These are phyloP conservation scores for Galeruca laticollis DNA, from an alignment of 2,888 invertebrate species.

Conservation along the genomic window DNA sequence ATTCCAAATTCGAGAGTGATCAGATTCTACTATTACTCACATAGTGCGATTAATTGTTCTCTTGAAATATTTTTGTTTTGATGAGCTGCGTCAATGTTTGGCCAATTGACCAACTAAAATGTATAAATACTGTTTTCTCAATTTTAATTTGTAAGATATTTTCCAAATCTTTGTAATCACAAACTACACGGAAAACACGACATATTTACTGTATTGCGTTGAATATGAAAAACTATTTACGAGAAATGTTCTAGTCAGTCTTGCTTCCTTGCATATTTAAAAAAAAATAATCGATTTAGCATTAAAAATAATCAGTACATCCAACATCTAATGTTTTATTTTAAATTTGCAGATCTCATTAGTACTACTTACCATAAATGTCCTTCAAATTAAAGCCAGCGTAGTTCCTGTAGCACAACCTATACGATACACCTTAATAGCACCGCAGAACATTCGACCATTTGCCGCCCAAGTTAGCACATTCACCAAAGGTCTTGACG, in stretches of 20 bases:
- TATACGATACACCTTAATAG: conserved; percentile 65
- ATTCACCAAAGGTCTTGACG: conserved; percentile 65
- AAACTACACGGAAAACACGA: no score
- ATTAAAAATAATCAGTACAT: not conserved
- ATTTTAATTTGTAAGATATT: not conserved
- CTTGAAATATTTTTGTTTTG: no score
- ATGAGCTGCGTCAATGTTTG: no score
- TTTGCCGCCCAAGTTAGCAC: conserved; percentile 74
- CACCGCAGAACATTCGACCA: conserved; percentile 75
- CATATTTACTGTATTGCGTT: no score
- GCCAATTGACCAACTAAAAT: no score
- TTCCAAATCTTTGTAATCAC: no score
- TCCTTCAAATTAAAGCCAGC: conserved; percentile 43
- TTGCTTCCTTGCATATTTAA: not conserved
- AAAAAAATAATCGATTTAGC: not conserved
- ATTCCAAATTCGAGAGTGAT: no score
- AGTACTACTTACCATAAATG: conserved; percentile 5
- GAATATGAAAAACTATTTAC: no score
- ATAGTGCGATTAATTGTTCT: no score
- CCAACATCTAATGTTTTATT: not conserved
- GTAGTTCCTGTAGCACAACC: conserved; percentile 43
- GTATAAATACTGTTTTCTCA: not conserved
- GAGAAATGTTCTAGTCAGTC: no score
- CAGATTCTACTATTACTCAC: no score
- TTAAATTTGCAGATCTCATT: conserved; percentile 7